phyloP scores from a whole-genome alignment of 1,140 invertebrate genomes.

The Diploscapter pachys region DNA sequence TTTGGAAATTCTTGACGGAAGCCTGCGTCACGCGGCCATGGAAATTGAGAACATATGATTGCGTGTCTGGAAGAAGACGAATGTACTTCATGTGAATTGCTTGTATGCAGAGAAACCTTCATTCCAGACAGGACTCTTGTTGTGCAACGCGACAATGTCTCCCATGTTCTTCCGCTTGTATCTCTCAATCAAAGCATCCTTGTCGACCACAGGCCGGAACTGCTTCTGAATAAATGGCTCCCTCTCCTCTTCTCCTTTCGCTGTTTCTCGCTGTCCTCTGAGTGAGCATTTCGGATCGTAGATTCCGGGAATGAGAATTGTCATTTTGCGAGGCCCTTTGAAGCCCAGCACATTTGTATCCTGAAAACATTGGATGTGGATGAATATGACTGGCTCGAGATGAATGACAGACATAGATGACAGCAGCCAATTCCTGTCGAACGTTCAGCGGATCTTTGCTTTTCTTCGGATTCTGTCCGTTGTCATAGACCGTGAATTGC shows the following conservation, averaged over 20 bases:
- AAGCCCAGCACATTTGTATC: constrained; percentile 98
- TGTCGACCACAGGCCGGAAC: constrained; percentile 51
- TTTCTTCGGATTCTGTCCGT: constrained; percentile 77
- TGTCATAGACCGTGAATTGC: constrained; percentile 92
- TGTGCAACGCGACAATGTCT: constrained; percentile 85
- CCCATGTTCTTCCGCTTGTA: constrained; percentile 80
- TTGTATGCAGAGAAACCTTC: constrained; percentile 65
- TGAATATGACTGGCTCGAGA: too few relatives aligned
- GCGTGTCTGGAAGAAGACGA: constrained; percentile 72
- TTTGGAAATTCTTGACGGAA: constrained; percentile 99
- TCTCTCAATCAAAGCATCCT: constrained; percentile 67
- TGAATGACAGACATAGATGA: constrained; percentile 70
- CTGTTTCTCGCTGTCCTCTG: neutral
- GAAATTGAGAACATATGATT: constrained; percentile 98
- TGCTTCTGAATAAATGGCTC: too few relatives aligned
- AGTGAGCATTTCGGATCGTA: constrained; percentile 41
- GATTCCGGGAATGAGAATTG: constrained; percentile 85
- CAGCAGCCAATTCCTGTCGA: constrained; percentile 83
- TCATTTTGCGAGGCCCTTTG: constrained; percentile 96
- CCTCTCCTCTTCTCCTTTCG: too few relatives aligned
- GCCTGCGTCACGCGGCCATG: constrained; percentile 97
- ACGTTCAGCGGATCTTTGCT: constrained; percentile 61
- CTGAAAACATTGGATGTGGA: too few relatives aligned
- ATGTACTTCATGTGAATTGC: neutral
- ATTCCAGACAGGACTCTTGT: constrained; percentile 99